Conservation (phyloP, 2,888 invertebrate species). For the Tiphia femorata region DNA sequence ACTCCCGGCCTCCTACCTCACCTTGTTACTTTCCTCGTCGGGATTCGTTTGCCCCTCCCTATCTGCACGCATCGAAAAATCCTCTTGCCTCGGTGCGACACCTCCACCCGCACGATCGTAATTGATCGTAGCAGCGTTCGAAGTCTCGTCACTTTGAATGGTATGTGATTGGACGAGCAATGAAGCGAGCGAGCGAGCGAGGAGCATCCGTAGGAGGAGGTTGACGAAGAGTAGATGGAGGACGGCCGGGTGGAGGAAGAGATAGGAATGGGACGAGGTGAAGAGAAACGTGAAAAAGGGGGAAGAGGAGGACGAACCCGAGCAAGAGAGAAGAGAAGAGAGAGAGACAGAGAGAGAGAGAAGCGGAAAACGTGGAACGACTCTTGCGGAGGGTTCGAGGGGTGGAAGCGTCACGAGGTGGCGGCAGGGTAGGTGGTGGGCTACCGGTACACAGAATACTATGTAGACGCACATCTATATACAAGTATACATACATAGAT, state of each 20-base stretch:
- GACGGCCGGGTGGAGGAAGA: slow-evolving; percentile 12
- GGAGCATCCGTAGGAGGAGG: slow-evolving; percentile 8
- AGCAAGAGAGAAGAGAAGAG: slow-evolving; percentile 11
- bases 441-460: slow-evolving; percentile 3
- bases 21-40: too few relatives aligned
- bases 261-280: slow-evolving; percentile 24
- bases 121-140: slow-evolving; percentile 53
- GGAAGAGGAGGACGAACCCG: slow-evolving; percentile 9
- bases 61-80: slow-evolving; percentile 24
- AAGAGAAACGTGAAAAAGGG: slow-evolving; percentile 7
- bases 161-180: slow-evolving; percentile 60
- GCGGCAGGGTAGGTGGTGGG: slow-evolving; percentile 13
- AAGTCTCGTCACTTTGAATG: slow-evolving; percentile 57
- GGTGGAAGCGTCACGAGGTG: slow-evolving; percentile 12
- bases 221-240: slow-evolving; percentile 24
- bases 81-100: slow-evolving; percentile 24
- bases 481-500: slow-evolving; percentile 7
- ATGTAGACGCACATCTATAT: slow-evolving; percentile 4
- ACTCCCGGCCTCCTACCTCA: too few relatives aligned
- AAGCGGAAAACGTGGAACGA: not conserved
- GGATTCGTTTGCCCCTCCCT: too few relatives aligned
- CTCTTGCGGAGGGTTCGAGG: not conserved
- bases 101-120: slow-evolving; percentile 43
- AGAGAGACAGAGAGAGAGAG: slow-evolving; percentile 13
- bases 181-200: slow-evolving; percentile 42